These are phyloP conservation scores for Gorsachius goisagi DNA, from an alignment of 2,113 vertebrate species.

Conservation along the genomic window DNA sequence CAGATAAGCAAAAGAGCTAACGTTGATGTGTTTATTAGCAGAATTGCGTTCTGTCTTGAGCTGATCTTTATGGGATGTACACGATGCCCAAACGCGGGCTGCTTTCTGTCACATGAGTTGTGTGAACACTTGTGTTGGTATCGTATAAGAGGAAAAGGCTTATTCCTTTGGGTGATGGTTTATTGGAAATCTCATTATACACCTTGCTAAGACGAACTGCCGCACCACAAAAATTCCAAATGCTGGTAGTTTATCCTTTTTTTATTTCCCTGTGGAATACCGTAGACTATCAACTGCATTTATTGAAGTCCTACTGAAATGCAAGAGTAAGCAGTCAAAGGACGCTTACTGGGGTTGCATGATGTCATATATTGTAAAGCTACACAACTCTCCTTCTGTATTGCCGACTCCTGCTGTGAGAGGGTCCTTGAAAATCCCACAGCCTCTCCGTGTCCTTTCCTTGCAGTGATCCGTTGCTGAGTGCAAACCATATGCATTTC, in stretches of 20 bases:
- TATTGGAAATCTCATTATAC: constrained; percentile 46
- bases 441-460: not conserved
- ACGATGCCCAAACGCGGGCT: accelerated
- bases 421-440: constrained; percentile 23
- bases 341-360: not conserved
- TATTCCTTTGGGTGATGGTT: not conserved
- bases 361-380: not conserved
- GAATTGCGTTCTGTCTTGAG: not conserved
- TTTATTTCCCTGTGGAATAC: constrained; percentile 38
- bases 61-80: not conserved
- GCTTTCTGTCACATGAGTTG: not conserved
- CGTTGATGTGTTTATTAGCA: not conserved
- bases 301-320: not conserved
- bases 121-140: not conserved
- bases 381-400: not conserved
- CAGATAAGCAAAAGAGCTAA: not conserved
- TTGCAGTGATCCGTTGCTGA: accelerated
- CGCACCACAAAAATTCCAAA: not conserved
- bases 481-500: not conserved
- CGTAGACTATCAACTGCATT: accelerated
- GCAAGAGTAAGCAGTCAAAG: not conserved
- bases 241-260: constrained; percentile 17
- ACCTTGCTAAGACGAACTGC: not conserved
- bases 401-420: not conserved
- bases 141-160: not conserved